Base-by-base conservation (phyloP, 2,888 invertebrate genomes). In the Allacma fusca region DNA sequence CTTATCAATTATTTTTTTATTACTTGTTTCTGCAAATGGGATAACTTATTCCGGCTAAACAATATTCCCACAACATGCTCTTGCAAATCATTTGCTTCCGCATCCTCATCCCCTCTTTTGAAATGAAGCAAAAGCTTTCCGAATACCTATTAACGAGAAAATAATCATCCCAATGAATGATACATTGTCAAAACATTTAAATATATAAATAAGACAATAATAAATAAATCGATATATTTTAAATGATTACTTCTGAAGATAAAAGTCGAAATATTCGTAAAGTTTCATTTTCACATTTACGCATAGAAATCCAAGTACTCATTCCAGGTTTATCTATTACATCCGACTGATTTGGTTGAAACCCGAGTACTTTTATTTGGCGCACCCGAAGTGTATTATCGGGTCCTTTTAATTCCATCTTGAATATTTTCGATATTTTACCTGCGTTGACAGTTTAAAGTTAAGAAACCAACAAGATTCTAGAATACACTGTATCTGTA, bases 51-150 rank as follows among this genome's bases (percentile, higher is more conserved):
- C 70, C 97, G 91, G 77, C 96, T 95, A 87, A 97, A 98, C 68
- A 98, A 88, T 84, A 98, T 97, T 79, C 97, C 97, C 65, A 97
- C 97, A 91, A 98, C 96, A 86, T 97, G 97, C 86, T 97, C 97
- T 64, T 96, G 91, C 9, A 98, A 88, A 85, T 96, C 95, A 69
- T 91, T 89, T 28, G 90, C 90, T 82, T 86, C 89, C 85, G 86
- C 89, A 87, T 85, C 88, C 76, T 86, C 86, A 29, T 85, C 85
- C 7, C 81, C 82, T 7, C 82, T 78, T 50, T 83, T 82, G 1
- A 81, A 75, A 19, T 81, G 81, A 72, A 84, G 91, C 4, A 97
- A 88, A 13, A 72, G 72, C 86, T 95, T 95, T 0, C 97, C 97
- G 87, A 97, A 96, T 59, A 96, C 94, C 92, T 94, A 85, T 0